Evolutionary conservation across 2,797 vertebrate genomes (phyloP).

Genomic region (Margarornis squamiger): DNA sequence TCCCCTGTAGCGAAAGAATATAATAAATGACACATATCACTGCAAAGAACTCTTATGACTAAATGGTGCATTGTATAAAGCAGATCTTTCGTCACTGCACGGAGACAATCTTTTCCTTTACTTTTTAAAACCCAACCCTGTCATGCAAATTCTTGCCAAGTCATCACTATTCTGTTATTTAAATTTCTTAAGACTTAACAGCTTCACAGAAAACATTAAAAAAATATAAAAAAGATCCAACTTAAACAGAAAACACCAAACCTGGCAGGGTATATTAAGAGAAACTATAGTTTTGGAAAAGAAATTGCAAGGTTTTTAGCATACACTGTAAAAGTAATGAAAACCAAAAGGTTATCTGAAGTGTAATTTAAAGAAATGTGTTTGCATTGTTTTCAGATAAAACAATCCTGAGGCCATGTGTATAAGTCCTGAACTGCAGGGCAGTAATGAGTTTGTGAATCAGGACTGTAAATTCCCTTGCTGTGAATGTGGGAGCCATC

Average conservation of each 20-base stretch:
- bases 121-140: not conserved
- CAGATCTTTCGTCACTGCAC: not conserved
- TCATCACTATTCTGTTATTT: not conserved
- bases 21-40: not conserved
- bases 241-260: not conserved
- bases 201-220: not conserved
- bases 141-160: not conserved
- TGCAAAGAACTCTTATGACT: not conserved
- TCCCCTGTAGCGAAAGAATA: not conserved
- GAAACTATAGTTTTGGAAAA: not conserved
- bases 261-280: not conserved
- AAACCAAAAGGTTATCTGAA: slow-evolving; percentile 43
- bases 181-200: not conserved
- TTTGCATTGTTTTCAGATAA: slow-evolving; percentile 49
- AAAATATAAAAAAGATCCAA: not conserved
- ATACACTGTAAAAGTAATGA: slow-evolving; percentile 1
- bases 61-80: not conserved
- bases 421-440: not conserved
- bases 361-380: slow-evolving; percentile 32
- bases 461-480: slow-evolving; percentile 30
- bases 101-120: not conserved
- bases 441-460: slow-evolving; percentile 53
- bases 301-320: not conserved
- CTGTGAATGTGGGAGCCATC: slow-evolving; percentile 55
- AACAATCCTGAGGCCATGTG: slow-evolving; percentile 19